These are phyloP conservation scores for Muscicapa adusta DNA, from an alignment of 2,113 vertebrate genomes.

Conservation along the genomic window DNA sequence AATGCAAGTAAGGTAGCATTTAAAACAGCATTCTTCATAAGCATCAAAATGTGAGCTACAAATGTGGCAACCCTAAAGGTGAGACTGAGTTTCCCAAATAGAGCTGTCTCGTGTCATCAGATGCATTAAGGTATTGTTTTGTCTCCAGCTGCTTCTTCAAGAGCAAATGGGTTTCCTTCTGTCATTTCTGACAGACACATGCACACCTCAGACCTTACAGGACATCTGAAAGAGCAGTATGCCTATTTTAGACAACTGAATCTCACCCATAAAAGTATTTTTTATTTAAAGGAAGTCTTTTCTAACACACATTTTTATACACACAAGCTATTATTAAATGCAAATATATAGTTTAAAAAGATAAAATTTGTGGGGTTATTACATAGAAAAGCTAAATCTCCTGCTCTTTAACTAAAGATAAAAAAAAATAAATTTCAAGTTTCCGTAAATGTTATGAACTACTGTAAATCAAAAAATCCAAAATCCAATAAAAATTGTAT, in stretches of 20 bases:
- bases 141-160: background rate
- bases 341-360: background rate
- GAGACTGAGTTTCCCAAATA: background rate
- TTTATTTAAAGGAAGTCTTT: background rate
- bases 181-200: background rate
- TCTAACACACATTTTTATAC: background rate
- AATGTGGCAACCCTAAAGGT: background rate
- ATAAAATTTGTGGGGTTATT: accelerated
- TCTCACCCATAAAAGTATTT: background rate
- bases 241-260: background rate
- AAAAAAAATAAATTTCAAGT: background rate
- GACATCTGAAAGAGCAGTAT: background rate
- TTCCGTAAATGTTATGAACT: background rate
- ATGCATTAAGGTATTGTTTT: background rate
- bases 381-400: background rate
- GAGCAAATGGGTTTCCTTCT: background rate
- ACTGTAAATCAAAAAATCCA: background rate
- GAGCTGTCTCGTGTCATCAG: background rate
- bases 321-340: background rate
- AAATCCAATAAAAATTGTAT: background rate
- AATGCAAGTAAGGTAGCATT: background rate
- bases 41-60: background rate
- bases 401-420: background rate
- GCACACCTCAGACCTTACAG: background rate
- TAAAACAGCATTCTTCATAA: background rate